These are phyloP conservation scores for Edolisoma coerulescens DNA, from an alignment of 2,113 vertebrate genomes.

Conservation along the genomic window DNA sequence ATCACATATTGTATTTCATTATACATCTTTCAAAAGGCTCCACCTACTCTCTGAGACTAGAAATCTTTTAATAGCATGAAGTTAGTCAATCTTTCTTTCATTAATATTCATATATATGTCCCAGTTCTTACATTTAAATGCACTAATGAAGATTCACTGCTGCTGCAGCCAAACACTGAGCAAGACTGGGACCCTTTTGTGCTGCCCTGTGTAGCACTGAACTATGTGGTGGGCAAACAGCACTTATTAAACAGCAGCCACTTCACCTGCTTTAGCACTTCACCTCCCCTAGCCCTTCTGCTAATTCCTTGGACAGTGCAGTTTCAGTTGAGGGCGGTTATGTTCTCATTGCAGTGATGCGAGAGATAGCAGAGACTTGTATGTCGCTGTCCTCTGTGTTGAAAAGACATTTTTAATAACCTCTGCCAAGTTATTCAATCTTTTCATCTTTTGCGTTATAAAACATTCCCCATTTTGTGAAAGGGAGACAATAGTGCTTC, in stretches of 20 bases:
- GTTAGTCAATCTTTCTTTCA: conserved; percentile 51
- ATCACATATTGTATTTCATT: background rate
- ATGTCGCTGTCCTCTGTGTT: background rate
- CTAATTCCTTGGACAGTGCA: background rate
- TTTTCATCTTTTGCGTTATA: background rate
- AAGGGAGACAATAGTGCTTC: background rate
- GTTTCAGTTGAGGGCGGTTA: background rate
- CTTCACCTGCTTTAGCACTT: background rate
- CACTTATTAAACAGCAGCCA: background rate
- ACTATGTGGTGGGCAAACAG: background rate
- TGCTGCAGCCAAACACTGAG: background rate
- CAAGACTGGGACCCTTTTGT: background rate
- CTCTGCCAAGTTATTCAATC: background rate
- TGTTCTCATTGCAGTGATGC: background rate
- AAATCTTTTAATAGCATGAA: conserved; percentile 55
- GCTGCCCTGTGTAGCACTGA: background rate
- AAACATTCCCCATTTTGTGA: background rate
- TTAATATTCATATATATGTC: conserved; percentile 57
- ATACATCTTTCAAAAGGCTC: conserved; percentile 8
- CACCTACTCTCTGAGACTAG: conserved; percentile 13
- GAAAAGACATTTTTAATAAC: background rate
- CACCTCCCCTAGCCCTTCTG: background rate
- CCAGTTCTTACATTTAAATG: conserved; percentile 38
- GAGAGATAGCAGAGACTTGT: background rate
- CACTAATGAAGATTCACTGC: background rate